Conservation (phyloP, 2,888 invertebrate genomes). For the Zelleria hepariella region DNA sequence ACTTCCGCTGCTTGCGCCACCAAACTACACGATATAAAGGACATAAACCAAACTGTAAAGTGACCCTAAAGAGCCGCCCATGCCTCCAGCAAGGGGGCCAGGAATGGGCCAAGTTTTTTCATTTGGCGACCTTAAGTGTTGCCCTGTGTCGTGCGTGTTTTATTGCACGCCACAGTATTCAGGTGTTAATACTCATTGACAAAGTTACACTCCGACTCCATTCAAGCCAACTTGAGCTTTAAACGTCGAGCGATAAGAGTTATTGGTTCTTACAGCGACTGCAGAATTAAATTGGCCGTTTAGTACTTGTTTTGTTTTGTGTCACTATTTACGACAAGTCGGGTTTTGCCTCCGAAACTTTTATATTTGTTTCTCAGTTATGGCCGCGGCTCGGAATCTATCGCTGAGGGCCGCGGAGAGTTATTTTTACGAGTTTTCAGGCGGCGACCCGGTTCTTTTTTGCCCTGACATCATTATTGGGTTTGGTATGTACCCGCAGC, state of each 20-base stretch:
- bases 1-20: background rate
- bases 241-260: background rate
- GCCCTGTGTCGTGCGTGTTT: constrained; percentile 4
- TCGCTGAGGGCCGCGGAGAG: background rate
- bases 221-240: background rate
- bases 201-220: background rate
- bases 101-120: constrained; percentile 55
- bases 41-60: background rate
- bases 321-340: background rate
- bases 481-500: background rate
- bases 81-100: constrained; percentile 28
- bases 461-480: background rate
- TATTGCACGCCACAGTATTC: background rate
- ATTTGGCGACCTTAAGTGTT: constrained; percentile 38
- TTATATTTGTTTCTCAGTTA: background rate
- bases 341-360: background rate
- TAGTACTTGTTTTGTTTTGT: constrained; percentile 1
- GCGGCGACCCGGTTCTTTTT: background rate
- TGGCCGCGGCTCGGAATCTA: background rate
- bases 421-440: background rate
- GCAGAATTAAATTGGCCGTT: background rate
- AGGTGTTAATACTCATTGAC: constrained; percentile 1
- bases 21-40: background rate
- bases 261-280: background rate
- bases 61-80: constrained; percentile 27